Evolutionary conservation across 2,113 vertebrate genomes (phyloP).

Genomic region (Bos indicus): DNA sequence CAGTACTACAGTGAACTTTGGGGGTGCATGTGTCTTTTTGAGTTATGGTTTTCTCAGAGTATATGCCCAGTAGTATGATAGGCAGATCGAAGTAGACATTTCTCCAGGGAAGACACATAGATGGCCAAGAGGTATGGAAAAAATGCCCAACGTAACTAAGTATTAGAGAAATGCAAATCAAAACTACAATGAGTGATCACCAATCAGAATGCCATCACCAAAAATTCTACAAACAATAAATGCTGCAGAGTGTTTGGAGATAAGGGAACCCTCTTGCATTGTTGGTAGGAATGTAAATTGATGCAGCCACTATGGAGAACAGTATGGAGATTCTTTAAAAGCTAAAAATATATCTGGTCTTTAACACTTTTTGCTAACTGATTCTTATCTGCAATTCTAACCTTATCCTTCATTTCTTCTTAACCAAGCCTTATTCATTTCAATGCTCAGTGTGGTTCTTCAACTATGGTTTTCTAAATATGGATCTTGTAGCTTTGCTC

Average conservation of each 20-base stretch:
- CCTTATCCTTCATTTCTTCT: background rate
- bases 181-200: background rate
- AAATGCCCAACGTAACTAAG: background rate
- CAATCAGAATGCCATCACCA: background rate
- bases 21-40: background rate
- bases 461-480: background rate
- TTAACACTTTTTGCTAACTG: background rate
- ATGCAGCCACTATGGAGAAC: background rate
- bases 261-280: background rate
- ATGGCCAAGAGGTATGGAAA: background rate
- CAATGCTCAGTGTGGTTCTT: background rate
- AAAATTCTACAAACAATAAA: background rate
- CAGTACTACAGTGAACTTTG: background rate
- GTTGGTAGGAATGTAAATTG: background rate
- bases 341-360: background rate
- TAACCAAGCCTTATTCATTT: background rate
- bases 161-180: background rate
- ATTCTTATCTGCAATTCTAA: background rate
- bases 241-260: background rate
- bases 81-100: background rate
- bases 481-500: background rate
- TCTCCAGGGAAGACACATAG: background rate
- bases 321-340: background rate
- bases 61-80: background rate
- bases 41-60: background rate